phyloP scores from a whole-genome alignment of 2,797 vertebrate species.

The Rachycentron canadum region DNA sequence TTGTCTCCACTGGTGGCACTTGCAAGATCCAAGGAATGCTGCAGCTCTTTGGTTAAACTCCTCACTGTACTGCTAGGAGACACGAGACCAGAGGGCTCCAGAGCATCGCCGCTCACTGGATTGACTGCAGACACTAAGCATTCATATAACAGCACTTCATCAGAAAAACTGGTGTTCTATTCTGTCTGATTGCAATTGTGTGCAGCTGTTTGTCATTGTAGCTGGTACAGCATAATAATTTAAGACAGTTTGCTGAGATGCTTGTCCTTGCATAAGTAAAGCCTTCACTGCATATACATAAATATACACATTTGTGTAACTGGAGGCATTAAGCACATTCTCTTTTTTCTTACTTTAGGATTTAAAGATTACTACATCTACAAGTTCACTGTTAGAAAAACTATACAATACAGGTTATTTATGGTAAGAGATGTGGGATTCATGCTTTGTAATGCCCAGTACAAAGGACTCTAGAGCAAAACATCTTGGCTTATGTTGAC shows the following conservation, averaged over 20 bases:
- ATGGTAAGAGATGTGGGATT: neutral
- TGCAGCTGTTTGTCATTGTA: neutral
- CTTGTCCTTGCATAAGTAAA: too few species aligned
- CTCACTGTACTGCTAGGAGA: conserved; percentile 88
- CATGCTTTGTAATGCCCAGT: neutral
- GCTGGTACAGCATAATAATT: neutral
- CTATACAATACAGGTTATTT: neutral
- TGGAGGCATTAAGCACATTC: too few species aligned
- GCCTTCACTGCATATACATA: too few species aligned
- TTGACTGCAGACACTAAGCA: conserved; percentile 83
- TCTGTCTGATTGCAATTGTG: neutral
- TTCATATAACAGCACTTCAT: conserved; percentile 8
- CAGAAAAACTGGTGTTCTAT: neutral
- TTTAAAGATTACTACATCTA: too few species aligned
- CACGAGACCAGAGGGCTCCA: conserved; percentile 89
- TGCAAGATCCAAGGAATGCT: conserved; percentile 97
- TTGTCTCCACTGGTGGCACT: conserved; percentile 98
- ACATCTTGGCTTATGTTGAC: neutral
- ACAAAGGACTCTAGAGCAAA: neutral
- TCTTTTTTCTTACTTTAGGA: too few species aligned
- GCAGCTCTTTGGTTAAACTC: conserved; percentile 91
- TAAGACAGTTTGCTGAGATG: neutral
- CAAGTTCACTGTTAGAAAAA: neutral
- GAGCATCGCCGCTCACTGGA: conserved; percentile 69
- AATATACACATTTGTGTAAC: too few species aligned